Evolutionary conservation across 2,797 vertebrate species (phyloP), one percentile per base, ranked within the genome.

Genomic region (Onychomys arenicola): DNA sequence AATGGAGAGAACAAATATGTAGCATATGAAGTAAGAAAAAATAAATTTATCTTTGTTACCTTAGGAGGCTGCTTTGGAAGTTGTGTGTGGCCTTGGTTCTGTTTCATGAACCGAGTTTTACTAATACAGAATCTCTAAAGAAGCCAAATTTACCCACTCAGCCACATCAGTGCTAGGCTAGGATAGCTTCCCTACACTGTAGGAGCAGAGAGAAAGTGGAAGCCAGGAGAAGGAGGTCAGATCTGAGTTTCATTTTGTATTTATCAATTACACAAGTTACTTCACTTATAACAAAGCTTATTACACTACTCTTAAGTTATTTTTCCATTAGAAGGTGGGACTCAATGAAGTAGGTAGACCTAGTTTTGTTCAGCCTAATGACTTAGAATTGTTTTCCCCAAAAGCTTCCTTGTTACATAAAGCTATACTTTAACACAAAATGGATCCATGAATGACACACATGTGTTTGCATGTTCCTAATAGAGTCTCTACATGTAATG

Each of bases 371-470:
- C 27, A 93, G 46, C 16, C 29, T 94, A 25, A 69, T 52, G 40
- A 71, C 87, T 78, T 87, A 65, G 4, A 78, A 67, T 49, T 78
- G 7, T 52, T 78, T 90, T 86, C 21, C n/a, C 80, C 75, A 81
- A 95, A 95, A 77, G 19, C 8, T 73, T 73, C 32, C 77, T 34
- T 81, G 17, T 80, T 52, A 88, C 40, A 55, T 77, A 86, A 90
- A 93, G 27, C 0, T 40, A 84, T 78, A 84, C 21, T 90, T 91
- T 37, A 82, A 76, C 21, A 63, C 21, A 75, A 32, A 63, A 43
- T 94, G 25, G 29, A 88, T 14, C 16, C n/a, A 34, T 46, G n/a
- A 27, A 32, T 61, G 34, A 37, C 65, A 40, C 40, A 84, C 73
- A 16, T 12, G 19, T 75, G 55, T 82, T 67, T 69, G 19, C 19